phyloP scores from a whole-genome alignment of 2,113 vertebrate genomes.

The Danionella cerebrum region DNA sequence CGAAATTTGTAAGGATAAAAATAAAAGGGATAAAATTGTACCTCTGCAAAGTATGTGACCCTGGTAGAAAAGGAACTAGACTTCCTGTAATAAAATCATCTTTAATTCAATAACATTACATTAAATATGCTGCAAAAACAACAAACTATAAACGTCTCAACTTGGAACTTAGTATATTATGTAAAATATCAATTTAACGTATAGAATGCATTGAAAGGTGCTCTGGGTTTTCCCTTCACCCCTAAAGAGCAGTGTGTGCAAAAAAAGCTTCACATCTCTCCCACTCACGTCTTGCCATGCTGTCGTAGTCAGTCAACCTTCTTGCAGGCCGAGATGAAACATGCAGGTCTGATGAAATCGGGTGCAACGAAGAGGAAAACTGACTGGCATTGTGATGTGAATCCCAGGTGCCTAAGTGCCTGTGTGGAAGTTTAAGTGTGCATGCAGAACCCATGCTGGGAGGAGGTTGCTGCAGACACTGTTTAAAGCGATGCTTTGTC shows the following conservation, averaged over 20 bases:
- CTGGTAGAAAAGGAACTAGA: too few relatives aligned
- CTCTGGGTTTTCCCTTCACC: not conserved
- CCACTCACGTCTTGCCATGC: not conserved
- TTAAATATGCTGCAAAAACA: too few relatives aligned
- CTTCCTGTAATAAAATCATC: too few relatives aligned
- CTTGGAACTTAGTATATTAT: too few relatives aligned
- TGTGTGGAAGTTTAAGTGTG: not conserved
- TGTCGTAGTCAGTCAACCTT: conserved; percentile 19
- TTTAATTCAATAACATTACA: too few relatives aligned
- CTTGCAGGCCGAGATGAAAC: conserved; percentile 27
- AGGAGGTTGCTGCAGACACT: conserved; percentile 13
- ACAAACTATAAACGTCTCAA: too few relatives aligned
- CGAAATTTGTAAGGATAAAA: too few relatives aligned
- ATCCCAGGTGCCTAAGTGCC: not conserved
- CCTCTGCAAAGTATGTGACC: too few relatives aligned
- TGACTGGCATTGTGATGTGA: conserved; percentile 23
- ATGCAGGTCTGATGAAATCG: conserved; percentile 35
- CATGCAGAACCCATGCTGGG: not conserved
- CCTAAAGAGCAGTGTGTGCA: not conserved
- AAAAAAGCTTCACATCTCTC: not conserved
- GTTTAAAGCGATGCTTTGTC: conserved; percentile 12
- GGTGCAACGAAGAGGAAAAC: conserved; percentile 29
- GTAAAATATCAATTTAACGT: too few relatives aligned
- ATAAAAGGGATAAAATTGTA: too few relatives aligned
- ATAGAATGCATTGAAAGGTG: not conserved